Evolutionary conservation across 2,888 invertebrate species (phyloP), one percentile per base, ranked within the genome.

Genomic region (Cenopis cana): DNA sequence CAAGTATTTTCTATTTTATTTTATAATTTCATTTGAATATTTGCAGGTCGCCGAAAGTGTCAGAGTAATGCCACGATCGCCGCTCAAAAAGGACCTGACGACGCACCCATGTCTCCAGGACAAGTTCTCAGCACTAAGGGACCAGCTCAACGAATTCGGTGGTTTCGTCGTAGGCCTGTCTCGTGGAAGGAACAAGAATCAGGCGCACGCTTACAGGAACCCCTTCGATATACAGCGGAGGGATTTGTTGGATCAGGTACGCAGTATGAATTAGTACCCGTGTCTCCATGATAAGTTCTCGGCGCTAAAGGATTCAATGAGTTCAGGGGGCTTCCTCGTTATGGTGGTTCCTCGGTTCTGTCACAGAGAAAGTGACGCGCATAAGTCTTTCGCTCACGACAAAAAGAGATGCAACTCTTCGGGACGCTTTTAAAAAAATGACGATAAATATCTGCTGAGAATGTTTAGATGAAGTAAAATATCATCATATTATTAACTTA

Each of bases 211-310:
- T 50, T 98, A 97, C 85, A 95, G 98, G 77, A 99, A 99, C 92
- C 98, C 99, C 0, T 99, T 98, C 83, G 99, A 99, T 93, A 98
- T 99, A 83, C 97, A 98, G 24, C 94, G 99, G 61, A 95, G 96
- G 77, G 96, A 97, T 83, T 91, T 99, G 56, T 94, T 99, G 75
- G 98, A 98, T 89, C 99, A 99, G 94, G 95, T 94, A 81, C 77
- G 62, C 0, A 20, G n/a, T 9, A 2, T 14, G 4, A 20, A 12
- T 5, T 36, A 24, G 24, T 24, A 24, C 90, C 97, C 97, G 2
- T 91, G 96, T 77, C 88, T 98, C 36, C 95, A 96, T 84, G 97
- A 97, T 83, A 97, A 97, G 82, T 98, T 98, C 84, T 95, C 95
- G 5, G 95, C 96, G 54, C 93, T 98, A 46, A 95, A 97, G 76